phyloP scores from a whole-genome alignment of 2,888 invertebrate genomes.

The Idaea aversata region DNA sequence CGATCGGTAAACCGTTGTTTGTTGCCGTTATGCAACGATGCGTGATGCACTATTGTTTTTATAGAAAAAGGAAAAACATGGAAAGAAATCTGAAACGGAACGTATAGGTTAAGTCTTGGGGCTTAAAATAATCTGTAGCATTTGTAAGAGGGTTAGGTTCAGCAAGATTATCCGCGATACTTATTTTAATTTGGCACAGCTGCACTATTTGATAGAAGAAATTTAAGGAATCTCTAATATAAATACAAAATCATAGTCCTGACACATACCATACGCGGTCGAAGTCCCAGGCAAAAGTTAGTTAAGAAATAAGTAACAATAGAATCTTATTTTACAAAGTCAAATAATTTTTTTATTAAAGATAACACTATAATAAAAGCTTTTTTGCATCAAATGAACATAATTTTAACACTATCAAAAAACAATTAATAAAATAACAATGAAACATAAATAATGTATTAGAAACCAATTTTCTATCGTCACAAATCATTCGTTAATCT shows the following conservation, averaged over 20 bases:
- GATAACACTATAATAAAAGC: background rate
- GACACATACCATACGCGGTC: too few species aligned
- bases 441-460: background rate
- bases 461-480: background rate
- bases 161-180: too few species aligned
- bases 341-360: background rate
- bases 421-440: constrained; percentile 1
- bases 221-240: too few species aligned
- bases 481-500: background rate
- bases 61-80: background rate
- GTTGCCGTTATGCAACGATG: constrained; percentile 3
- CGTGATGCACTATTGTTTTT: constrained; percentile 1
- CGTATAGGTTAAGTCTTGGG: too few species aligned
- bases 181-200: too few species aligned
- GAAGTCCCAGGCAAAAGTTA: too few species aligned
- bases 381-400: background rate
- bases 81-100: background rate
- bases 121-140: too few species aligned
- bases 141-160: too few species aligned
- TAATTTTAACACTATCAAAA: background rate
- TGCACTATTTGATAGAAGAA: too few species aligned
- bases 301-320: too few species aligned
- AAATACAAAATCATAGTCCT: too few species aligned
- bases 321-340: background rate
- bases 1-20: constrained; percentile 2